Evolutionary conservation across 2,888 invertebrate genomes (phyloP), one percentile per base, ranked within the genome.

Genomic region (Boloria euphrosyne): DNA sequence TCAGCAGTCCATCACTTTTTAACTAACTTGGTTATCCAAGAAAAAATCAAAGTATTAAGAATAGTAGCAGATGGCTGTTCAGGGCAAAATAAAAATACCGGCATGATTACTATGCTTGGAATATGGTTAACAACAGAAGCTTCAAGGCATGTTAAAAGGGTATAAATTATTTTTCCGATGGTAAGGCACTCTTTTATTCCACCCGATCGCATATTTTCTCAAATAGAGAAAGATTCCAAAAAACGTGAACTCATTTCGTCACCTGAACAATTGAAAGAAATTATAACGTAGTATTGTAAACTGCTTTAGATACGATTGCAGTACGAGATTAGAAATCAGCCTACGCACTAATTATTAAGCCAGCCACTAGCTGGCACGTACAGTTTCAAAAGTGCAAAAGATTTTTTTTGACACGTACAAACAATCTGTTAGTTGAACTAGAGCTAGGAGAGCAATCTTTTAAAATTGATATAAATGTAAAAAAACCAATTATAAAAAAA

Each of bases 11-110:
- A 74, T 66, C 70, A 78, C 65, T 70, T 68, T 44, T 59, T 79
- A 47, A 57, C 57, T 43, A 71, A 74, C 53, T 62, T 67, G 27
- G 62, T 69, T 57, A 61, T 73, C 14, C 71, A 70, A 65, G 76
- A 67, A 50, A 31, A 62, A 27, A 66, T 77, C 16, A 69, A 62
- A 49, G 65, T 67, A 51, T 63, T 80, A 49, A 69, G 76, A 62
- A 67, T 80, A 22, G 62, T 76, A 46, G 68, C 75, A 44, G 81
- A 80, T 71, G 79, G 77, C 44, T 81, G 78, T 68, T 74, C 75
- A 38, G 77, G 80, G 13, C 73, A 73, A 59, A 75, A 80, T 59
- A 80, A 80, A 74, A 80, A 80, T 62, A 66, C 75, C 27, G 75
- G 72, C 16, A 72, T 79, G 71, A 61, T 78, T 17, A 62, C 69